phyloP scores from a whole-genome alignment of 1,140 invertebrate species.

The Drosophila nigrodunni region DNA sequence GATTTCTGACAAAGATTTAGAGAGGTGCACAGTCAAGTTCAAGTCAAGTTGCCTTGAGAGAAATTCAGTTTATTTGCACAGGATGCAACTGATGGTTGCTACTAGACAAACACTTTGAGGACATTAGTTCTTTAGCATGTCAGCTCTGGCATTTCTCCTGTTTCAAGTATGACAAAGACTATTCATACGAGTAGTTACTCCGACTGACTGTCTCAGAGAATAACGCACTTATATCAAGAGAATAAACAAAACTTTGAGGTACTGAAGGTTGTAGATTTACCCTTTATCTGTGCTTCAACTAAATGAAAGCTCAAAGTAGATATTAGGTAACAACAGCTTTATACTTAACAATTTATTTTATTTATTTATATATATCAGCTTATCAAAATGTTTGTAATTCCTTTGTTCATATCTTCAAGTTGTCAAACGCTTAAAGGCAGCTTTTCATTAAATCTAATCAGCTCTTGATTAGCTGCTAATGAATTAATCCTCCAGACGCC shows the following conservation, averaged over 20 bases:
- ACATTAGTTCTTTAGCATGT: background rate
- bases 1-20: constrained; percentile 27
- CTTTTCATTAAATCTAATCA: constrained; percentile 3
- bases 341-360: too few relatives aligned
- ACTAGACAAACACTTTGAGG: constrained; percentile 1
- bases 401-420: too few relatives aligned
- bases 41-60: background rate
- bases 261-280: background rate
- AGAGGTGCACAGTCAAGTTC: constrained; percentile 19
- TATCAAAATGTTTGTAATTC: too few relatives aligned
- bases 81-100: background rate
- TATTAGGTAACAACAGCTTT: background rate
- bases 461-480: constrained; percentile 24
- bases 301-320: background rate
- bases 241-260: background rate
- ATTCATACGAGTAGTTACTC: constrained; percentile 1
- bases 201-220: background rate
- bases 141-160: background rate
- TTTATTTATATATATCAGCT: too few relatives aligned
- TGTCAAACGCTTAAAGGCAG: background rate
- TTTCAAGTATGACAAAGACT: constrained; percentile 6
- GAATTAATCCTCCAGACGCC: constrained; percentile 5
- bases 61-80: constrained; percentile 7
- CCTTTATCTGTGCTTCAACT: background rate
- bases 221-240: background rate